phyloP scores from a whole-genome alignment of 2,888 invertebrate genomes.

The Trypoxylon attenuatum region DNA sequence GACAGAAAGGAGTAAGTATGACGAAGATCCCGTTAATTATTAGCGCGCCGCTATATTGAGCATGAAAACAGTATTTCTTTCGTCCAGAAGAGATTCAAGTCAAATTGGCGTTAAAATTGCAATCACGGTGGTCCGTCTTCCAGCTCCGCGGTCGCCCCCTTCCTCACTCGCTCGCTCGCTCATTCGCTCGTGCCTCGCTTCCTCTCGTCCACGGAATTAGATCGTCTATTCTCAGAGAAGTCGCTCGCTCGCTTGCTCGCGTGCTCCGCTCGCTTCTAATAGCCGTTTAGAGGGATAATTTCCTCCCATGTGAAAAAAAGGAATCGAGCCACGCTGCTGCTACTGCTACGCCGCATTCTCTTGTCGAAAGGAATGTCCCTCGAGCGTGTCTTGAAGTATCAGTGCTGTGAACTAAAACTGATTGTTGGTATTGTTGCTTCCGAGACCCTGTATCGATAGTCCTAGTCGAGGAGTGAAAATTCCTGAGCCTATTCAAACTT shows the following conservation, averaged over 20 bases:
- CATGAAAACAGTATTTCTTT: conserved; percentile 73
- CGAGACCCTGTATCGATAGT: neutral
- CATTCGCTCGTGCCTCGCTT: conserved; percentile 38
- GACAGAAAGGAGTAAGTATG: conserved; percentile 26
- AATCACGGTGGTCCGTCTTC: conserved; percentile 71
- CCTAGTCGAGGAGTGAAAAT: neutral
- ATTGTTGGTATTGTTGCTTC: neutral
- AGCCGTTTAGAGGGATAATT: conserved; percentile 55
- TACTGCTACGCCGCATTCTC: neutral
- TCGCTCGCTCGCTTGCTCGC: too few species aligned
- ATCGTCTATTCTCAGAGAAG: conserved; percentile 72
- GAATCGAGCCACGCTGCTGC: conserved; percentile 4
- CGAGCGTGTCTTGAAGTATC: neutral
- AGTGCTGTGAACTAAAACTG: too few species aligned
- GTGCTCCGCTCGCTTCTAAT: conserved; percentile 43
- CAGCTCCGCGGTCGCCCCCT: conserved; percentile 48
- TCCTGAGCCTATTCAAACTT: neutral
- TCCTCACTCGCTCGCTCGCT: conserved; percentile 21
- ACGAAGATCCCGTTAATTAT: conserved; percentile 67
- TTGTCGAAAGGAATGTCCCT: conserved; percentile 6
- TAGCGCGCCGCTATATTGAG: conserved; percentile 69
- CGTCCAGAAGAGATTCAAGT: conserved; percentile 68
- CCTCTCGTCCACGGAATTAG: conserved; percentile 69
- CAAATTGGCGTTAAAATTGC: conserved; percentile 75
- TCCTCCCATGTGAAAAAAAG: conserved; percentile 28